Conservation (phyloP, 2,888 invertebrate genomes). For the Yponomeuta evonymella region DNA sequence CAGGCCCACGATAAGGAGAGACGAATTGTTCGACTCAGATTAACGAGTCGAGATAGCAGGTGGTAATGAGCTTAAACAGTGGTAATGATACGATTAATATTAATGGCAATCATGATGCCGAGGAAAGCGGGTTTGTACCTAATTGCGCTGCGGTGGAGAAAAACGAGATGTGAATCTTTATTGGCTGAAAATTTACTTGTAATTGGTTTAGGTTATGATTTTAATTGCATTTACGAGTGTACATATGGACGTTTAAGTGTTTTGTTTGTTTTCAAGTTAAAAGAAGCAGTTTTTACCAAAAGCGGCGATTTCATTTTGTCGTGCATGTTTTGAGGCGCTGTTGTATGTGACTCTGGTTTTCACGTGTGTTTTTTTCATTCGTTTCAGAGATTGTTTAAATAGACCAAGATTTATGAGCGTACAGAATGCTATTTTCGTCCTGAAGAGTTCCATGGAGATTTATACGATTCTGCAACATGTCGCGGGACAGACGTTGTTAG, state of each 20-base stretch:
- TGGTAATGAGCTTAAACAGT: conserved; percentile 20
- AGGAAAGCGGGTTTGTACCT: conserved; percentile 3
- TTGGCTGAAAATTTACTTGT: background rate
- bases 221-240: background rate
- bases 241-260: background rate
- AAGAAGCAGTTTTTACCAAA: background rate
- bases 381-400: conserved; percentile 61
- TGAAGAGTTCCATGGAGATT: conserved; percentile 65
- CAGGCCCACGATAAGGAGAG: conserved; percentile 29
- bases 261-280: background rate
- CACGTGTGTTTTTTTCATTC: conserved; percentile 56
- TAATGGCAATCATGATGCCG: background rate
- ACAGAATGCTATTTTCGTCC: conserved; percentile 71
- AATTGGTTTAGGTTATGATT: background rate
- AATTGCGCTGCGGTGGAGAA: background rate
- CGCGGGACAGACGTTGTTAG: conserved; percentile 60
- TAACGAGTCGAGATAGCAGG: conserved; percentile 23
- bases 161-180: conserved; percentile 7
- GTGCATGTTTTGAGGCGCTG: conserved; percentile 36
- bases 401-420: conserved; percentile 70
- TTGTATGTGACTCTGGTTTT: conserved; percentile 60
- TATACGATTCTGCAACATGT: conserved; percentile 71
- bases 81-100: conserved; percentile 11
- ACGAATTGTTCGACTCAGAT: conserved; percentile 25
- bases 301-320: background rate